Conservation (phyloP, 1,140 invertebrate species). For the Dinothrombium tinctorium region DNA sequence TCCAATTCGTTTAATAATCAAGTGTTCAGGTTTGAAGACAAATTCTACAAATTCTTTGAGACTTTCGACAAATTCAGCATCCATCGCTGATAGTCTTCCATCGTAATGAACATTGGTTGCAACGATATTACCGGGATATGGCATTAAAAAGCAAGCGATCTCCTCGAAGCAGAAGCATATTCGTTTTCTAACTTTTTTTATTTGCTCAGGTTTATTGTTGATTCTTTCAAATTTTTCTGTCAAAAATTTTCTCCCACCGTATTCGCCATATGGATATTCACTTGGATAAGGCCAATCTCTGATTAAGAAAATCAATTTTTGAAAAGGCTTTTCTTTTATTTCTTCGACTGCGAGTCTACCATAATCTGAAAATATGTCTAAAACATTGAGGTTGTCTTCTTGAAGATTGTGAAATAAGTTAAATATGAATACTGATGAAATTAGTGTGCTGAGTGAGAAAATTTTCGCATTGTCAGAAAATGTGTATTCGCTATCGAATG, state of each 20-base stretch:
- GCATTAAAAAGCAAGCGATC: slow-evolving; percentile 89
- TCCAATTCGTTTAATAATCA: slow-evolving; percentile 87
- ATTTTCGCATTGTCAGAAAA: slow-evolving; percentile 88
- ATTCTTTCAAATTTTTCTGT: slow-evolving; percentile 53
- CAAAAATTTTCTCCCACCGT: slow-evolving; percentile 65
- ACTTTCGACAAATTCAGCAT: slow-evolving; percentile 67
- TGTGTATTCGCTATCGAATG: slow-evolving; percentile 88
- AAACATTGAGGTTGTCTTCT: slow-evolving; percentile 23
- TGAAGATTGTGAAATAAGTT: slow-evolving; percentile 30
- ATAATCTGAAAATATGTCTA: slow-evolving; percentile 63
- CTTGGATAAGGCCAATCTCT: slow-evolving; percentile 97
- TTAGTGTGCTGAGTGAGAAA: slow-evolving; percentile 41
- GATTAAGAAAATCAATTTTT: slow-evolving; percentile 80
- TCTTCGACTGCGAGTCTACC: slow-evolving; percentile 76
- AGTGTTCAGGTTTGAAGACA: slow-evolving; percentile 61
- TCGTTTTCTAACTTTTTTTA: slow-evolving; percentile 74
- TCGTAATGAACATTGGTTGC: slow-evolving; percentile 89
- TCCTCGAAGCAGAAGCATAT: slow-evolving; percentile 83
- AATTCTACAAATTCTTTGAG: slow-evolving; percentile 62
- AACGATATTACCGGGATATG: slow-evolving; percentile 86
- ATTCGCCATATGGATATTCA: slow-evolving; percentile 69
- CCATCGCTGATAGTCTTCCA: slow-evolving; percentile 78
- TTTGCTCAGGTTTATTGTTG: slow-evolving; percentile 74
- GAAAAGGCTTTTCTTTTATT: slow-evolving; percentile 40
- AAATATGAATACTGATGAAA: slow-evolving; percentile 23